Conservation (phyloP, 2,113 vertebrate genomes). For the Cephalopholis sonnerati region DNA sequence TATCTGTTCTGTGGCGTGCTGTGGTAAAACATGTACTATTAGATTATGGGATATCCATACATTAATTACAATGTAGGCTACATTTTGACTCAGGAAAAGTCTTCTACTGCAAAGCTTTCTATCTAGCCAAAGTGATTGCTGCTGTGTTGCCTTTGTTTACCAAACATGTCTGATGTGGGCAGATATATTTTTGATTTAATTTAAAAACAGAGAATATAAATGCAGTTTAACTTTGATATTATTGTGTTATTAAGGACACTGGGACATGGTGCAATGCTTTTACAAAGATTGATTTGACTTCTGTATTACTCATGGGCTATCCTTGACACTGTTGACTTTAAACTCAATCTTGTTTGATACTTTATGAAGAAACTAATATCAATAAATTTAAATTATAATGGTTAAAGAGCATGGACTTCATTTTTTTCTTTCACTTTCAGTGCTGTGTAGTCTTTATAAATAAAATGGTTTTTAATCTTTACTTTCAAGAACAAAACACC, state of each 20-base stretch:
- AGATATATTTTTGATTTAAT: constrained; percentile 62
- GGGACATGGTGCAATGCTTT: constrained; percentile 81
- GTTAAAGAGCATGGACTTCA: constrained; percentile 4
- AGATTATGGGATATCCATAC: constrained; percentile 29
- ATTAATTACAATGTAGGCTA: constrained; percentile 49
- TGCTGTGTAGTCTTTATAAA: constrained; percentile 11
- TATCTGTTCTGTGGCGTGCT: constrained; percentile 34
- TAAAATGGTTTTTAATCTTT: background rate
- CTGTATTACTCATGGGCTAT: constrained; percentile 73
- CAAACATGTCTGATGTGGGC: constrained; percentile 63
- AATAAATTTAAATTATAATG: constrained; percentile 76
- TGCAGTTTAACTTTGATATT: constrained; percentile 54
- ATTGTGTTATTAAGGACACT: constrained; percentile 73
- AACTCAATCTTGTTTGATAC: constrained; percentile 73
- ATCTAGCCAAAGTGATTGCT: constrained; percentile 61
- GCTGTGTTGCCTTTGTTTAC: constrained; percentile 79
- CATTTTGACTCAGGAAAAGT: constrained; percentile 74
- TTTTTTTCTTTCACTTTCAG: constrained; percentile 8
- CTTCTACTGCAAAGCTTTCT: constrained; percentile 59
- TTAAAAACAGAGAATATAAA: constrained; percentile 66
- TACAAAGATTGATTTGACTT: constrained; percentile 66
- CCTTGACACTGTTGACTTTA: constrained; percentile 61
- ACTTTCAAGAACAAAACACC: background rate
- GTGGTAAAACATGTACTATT: constrained; percentile 13
- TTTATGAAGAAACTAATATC: constrained; percentile 72